Evolutionary conservation across 2,888 invertebrate genomes (phyloP), one percentile per base, ranked within the genome.

Genomic region (Drosophila atroscutellata): DNA sequence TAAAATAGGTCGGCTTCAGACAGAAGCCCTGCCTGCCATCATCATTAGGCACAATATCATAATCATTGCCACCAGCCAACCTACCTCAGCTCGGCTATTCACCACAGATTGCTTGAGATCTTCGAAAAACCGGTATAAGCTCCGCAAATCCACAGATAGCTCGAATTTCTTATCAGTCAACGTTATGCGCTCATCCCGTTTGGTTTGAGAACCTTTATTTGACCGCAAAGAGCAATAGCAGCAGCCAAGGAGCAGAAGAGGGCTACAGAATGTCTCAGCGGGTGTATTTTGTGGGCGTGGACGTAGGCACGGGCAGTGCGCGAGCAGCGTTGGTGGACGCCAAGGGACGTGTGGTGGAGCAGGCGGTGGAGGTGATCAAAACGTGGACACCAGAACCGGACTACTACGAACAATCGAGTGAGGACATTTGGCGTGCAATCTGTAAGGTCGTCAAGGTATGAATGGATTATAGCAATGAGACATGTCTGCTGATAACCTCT

Each of bases 281-380:
- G 34, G 37, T 56, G 51, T 96, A 95, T 92, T 97, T 96, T 91
- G 94, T 98, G 89, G 98, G 98, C 67, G 97, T 99, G 15, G 99
- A 99, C 93, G 98, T 99, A 45, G 99, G 99, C 7, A 98, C 98
- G 2, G 96, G 96, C 18, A 98, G 98, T 93, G 98, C 95, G 0
- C 94, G 99, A 77, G 98, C 97, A 9, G 98, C 97, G 5, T 93
- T 99, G 39, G 96, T 98, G 6, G 93, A 94, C 61, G 93, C 94
- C 8, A 92, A 93, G 61, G 98, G 98, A 3, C 95, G 95, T 90
- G 94, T 97, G 37, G 74, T 95, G 8, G 94, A 95, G 75, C 93
- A 94, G 51, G 94, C 95, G 24, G 95, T 95, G 0, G 94, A 95
- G 90, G 93, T 94, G 52, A 96, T 97, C 32, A 93, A 94, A 91